A percentile compares a stretch with the other conserved stretches of the same genome.
Conservation (phyloP, 1,140 invertebrate species). For the Philopotamus ludificatus region DNA sequence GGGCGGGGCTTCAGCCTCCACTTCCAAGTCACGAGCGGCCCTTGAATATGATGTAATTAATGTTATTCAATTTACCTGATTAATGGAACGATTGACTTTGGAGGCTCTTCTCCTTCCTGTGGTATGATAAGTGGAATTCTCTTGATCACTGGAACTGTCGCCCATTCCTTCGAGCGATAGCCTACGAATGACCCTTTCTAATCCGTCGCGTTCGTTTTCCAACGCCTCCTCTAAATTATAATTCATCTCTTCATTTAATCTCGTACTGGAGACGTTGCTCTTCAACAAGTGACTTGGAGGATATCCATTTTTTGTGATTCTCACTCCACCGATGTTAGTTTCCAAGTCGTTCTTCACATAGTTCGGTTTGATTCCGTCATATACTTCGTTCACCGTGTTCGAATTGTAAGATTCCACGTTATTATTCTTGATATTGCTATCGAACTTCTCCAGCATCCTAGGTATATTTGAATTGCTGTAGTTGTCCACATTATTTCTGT, state of each 20-base stretch:
- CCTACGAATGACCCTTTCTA: conserved; percentile 49
- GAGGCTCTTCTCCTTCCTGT: conserved; percentile 55
- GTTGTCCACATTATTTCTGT: conserved; percentile 52
- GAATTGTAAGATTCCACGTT: conserved; percentile 7
- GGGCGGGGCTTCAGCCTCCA: background rate
- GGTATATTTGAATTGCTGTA: conserved; percentile 48
- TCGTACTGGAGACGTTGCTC: conserved; percentile 52
- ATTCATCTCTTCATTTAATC: conserved; percentile 39
- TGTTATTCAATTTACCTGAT: conserved; percentile 54
- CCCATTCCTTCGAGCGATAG: conserved; percentile 72
- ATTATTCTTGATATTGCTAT: conserved; percentile 17
- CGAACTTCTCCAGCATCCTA: conserved; percentile 45
- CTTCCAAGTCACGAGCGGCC: background rate
- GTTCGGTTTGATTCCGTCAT: conserved; percentile 6
- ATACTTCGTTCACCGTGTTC: conserved; percentile 8
- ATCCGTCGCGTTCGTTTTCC: conserved; percentile 44
- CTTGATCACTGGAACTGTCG: conserved; percentile 66
- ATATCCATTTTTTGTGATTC: conserved; percentile 49
- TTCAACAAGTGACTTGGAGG: conserved; percentile 53
- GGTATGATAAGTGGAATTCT: conserved; percentile 53
- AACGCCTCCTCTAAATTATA: conserved; percentile 45
- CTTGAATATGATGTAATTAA: too few relatives aligned
- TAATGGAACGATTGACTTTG: conserved; percentile 63
- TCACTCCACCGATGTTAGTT: conserved; percentile 23
- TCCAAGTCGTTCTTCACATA: conserved; percentile 21